Conservation (phyloP, 2,888 invertebrate species). For the Tribolium freemani region DNA sequence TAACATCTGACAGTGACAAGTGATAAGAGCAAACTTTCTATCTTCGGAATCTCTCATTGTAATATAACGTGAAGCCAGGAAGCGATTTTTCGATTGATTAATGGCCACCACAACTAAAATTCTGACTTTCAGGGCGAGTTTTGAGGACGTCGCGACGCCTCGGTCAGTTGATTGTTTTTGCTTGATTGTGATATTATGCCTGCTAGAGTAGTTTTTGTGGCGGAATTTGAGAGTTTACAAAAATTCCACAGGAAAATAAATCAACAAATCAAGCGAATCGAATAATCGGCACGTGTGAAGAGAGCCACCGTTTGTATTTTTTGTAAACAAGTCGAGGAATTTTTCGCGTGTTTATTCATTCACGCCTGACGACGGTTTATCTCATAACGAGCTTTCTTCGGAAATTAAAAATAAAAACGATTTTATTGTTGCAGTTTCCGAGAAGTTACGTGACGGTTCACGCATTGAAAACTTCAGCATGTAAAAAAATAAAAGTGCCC, state of each 20-base stretch:
- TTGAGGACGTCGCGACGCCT: not conserved
- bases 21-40: not conserved
- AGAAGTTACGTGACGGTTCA: not conserved
- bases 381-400: not conserved
- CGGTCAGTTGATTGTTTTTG: not conserved
- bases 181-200: not conserved
- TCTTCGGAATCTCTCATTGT: not conserved
- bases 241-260: not conserved
- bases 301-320: not conserved
- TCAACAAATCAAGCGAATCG: not conserved
- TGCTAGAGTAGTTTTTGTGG: not conserved
- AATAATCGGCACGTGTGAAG: not conserved
- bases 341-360: not conserved
- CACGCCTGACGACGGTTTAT: not conserved
- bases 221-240: not conserved
- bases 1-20: slow-evolving; percentile 10
- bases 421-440: not conserved
- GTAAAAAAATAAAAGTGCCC: too few species aligned
- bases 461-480: too few species aligned
- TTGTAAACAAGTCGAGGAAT: not conserved
- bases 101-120: not conserved
- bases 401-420: slow-evolving; percentile 15
- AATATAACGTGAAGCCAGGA: not conserved
- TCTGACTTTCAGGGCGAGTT: not conserved
- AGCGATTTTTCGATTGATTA: too few species aligned